Conservation (phyloP, 30 jellyfish, hydroid and myxozoan species). For the Aurelia coerulea region DNA sequence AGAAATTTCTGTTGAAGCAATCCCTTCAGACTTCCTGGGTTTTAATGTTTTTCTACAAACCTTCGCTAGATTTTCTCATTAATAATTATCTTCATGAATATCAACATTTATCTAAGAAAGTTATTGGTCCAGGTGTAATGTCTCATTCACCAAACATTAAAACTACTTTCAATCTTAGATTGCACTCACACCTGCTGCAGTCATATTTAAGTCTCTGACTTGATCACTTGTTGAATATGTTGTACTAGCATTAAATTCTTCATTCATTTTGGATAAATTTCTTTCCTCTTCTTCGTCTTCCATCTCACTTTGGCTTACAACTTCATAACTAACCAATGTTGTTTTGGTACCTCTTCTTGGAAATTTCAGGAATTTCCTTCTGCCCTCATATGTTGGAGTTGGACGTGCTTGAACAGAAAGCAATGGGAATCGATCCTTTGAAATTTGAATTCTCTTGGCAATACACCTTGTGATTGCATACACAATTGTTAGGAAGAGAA, state of each 20-base stretch:
- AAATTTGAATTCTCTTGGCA: background rate
- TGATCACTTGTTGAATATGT: constrained; percentile 64
- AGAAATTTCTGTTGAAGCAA: too few species aligned
- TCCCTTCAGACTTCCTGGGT: too few species aligned
- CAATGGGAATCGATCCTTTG: background rate
- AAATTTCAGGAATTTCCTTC: constrained; percentile 1
- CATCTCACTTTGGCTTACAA: constrained; percentile 12
- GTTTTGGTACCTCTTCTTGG: constrained; percentile 43
- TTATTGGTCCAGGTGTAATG: too few species aligned
- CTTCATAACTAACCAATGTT: constrained; percentile 57
- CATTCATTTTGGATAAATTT: constrained; percentile 22
- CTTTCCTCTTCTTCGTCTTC: constrained; percentile 33
- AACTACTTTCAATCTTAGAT: constrained; percentile 23
- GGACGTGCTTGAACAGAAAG: background rate
- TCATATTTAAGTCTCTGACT: constrained; percentile 74
- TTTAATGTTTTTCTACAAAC: too few species aligned
- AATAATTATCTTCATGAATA: too few species aligned
- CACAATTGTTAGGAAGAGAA: constrained; percentile 48
- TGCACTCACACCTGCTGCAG: constrained; percentile 95
- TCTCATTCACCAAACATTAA: too few species aligned
- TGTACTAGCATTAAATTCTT: constrained; percentile 29
- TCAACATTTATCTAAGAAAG: too few species aligned
- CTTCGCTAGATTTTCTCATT: too few species aligned
- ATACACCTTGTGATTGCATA: constrained; percentile 67
- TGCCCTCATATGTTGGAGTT: background rate